Percentiles rank a stretch among this genome's conserved stretches.
Evolutionary conservation across 2,888 invertebrate species (phyloP).

Genomic region (Ypsolopha sequella): DNA sequence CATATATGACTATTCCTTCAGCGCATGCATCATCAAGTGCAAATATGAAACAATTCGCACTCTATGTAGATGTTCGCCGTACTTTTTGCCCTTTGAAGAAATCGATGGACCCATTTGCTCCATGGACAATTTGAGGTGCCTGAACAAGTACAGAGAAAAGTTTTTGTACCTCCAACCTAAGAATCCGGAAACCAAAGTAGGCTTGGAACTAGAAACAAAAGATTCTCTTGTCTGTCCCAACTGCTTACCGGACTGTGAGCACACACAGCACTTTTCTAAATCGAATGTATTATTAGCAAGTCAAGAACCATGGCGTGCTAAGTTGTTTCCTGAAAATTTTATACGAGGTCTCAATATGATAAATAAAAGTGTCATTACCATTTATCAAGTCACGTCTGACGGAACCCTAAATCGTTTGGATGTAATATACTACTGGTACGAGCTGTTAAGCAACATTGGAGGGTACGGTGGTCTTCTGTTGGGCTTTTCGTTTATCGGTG

Average conservation of each 20-base stretch:
- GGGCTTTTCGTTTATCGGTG: too few relatives aligned
- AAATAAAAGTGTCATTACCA: conserved; percentile 26
- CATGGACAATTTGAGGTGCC: conserved; percentile 23
- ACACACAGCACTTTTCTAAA: conserved; percentile 17
- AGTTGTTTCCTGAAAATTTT: not conserved
- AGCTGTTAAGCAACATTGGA: conserved; percentile 50
- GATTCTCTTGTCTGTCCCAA: conserved; percentile 48
- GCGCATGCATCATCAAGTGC: conserved; percentile 73
- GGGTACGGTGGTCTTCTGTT: too few relatives aligned
- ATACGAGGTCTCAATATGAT: conserved; percentile 12
- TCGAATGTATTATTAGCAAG: not conserved
- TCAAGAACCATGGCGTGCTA: not conserved
- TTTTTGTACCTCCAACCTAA: conserved; percentile 4
- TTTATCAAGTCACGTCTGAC: conserved; percentile 28
- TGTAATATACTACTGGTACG: conserved; percentile 55
- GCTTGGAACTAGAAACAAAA: conserved; percentile 37
- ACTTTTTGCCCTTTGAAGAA: conserved; percentile 45
- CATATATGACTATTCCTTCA: conserved; percentile 63
- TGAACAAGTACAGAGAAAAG: conserved; percentile 25
- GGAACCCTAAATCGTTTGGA: conserved; percentile 37
- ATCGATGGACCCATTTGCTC: conserved; percentile 26
- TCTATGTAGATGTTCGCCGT: conserved; percentile 73
- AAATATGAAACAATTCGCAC: conserved; percentile 59
- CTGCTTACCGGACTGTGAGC: conserved; percentile 51
- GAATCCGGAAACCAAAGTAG: conserved; percentile 12